Conservation (phyloP, 1,140 invertebrate species). For the Proales similis region DNA sequence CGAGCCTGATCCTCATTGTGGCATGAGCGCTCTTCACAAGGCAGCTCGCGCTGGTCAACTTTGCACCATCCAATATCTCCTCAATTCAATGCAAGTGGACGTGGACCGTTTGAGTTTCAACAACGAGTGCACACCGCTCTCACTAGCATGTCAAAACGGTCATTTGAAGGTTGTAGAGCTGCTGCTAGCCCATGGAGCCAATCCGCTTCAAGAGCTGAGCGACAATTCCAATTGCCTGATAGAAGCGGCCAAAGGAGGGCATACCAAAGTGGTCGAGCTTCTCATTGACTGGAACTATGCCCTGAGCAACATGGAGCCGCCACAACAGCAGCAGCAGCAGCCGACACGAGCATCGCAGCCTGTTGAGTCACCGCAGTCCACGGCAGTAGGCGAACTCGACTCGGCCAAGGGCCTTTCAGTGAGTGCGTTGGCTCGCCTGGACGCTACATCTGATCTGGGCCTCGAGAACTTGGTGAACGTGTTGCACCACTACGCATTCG, state of each 20-base stretch:
- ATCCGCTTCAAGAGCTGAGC: conserved; percentile 90
- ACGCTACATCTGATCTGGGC: conserved; percentile 19
- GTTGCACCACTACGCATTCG: conserved; percentile 29
- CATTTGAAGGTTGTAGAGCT: conserved; percentile 84
- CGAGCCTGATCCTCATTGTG: conserved; percentile 54
- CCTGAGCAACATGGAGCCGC: conserved; percentile 28
- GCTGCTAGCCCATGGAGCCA: conserved; percentile 76
- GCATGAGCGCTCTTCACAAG: conserved; percentile 57
- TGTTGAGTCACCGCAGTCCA: not conserved
- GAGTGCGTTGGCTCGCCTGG: not conserved
- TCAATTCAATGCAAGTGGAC: conserved; percentile 40
- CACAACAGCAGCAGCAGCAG: conserved; percentile 40
- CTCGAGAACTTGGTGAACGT: conserved; percentile 34
- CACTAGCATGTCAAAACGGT: conserved; percentile 67
- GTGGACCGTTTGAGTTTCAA: conserved; percentile 52
- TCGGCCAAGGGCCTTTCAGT: conserved; percentile 26
- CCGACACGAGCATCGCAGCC: conserved; percentile 38
- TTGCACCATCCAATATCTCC: conserved; percentile 54
- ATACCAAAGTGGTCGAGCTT: conserved; percentile 85
- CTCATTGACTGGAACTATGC: conserved; percentile 86
- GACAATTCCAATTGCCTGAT: conserved; percentile 97
- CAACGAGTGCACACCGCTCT: conserved; percentile 56
- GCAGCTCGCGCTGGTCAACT: conserved; percentile 55
- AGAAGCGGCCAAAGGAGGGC: conserved; percentile 92
- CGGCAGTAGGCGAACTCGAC: conserved; percentile 28